Percentiles rank a stretch among this genome's conserved stretches.
Evolutionary conservation across 2,113 vertebrate genomes (phyloP).

Genomic region (Camelus bactrianus): DNA sequence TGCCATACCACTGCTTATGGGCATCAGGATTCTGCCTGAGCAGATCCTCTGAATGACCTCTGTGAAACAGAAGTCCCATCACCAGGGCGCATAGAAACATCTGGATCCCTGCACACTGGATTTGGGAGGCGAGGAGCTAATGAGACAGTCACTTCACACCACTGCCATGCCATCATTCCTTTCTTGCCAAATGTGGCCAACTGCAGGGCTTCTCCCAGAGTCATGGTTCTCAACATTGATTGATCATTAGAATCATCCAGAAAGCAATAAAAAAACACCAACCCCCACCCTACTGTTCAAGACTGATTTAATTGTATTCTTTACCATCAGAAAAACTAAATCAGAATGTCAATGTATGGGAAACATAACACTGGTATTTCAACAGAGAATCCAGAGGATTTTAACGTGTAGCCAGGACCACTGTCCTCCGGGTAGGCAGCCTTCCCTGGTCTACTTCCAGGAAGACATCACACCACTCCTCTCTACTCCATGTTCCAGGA

Average conservation of each 20-base stretch:
- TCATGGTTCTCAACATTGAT: neutral
- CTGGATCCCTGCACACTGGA: neutral
- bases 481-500: neutral
- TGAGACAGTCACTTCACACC: neutral
- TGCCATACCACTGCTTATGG: neutral
- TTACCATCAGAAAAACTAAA: neutral
- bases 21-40: too few relatives aligned
- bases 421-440: neutral
- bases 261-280: neutral
- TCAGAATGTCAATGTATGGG: neutral
- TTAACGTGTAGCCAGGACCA: neutral
- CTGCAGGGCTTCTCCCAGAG: neutral
- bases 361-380: neutral
- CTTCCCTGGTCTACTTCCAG: neutral
- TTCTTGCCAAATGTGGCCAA: neutral
- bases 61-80: neutral
- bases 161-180: too few relatives aligned
- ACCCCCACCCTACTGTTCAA: accelerated
- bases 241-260: neutral
- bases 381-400: neutral
- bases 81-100: neutral
- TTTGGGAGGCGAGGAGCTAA: neutral
- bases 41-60: neutral
- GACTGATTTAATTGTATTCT: neutral
- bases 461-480: neutral